Evolutionary conservation across 2,113 vertebrate species (phyloP).

Genomic region (Hemiscyllium ocellatum): DNA sequence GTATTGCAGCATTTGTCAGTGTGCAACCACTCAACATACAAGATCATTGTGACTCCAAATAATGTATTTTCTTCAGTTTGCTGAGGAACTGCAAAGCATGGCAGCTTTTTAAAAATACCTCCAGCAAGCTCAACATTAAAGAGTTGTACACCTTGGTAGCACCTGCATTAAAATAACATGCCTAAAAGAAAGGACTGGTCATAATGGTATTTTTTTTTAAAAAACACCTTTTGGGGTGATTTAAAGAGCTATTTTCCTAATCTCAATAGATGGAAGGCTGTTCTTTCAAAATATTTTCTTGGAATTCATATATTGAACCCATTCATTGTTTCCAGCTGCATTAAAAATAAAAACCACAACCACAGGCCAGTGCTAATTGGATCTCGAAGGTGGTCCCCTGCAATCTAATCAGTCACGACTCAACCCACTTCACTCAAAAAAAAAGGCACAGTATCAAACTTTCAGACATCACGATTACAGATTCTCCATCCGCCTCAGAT

Average conservation of each 20-base stretch:
- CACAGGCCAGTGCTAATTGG: constrained; percentile 42
- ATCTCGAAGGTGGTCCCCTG: constrained; percentile 43
- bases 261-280: too few species aligned
- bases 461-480: constrained; percentile 52
- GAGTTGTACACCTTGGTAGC: not conserved
- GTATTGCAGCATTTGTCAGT: constrained; percentile 43
- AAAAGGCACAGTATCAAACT: constrained; percentile 44
- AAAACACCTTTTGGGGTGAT: not conserved
- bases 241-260: not conserved
- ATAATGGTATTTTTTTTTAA: not conserved
- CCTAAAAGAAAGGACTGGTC: not conserved
- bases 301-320: not conserved
- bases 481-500: constrained; percentile 40
- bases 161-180: not conserved
- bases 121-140: not conserved
- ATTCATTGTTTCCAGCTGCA: constrained; percentile 21
- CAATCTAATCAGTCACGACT: constrained; percentile 48
- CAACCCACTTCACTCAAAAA: constrained; percentile 55
- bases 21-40: not conserved
- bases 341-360: constrained; percentile 1
- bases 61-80: not conserved
- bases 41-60: not conserved
- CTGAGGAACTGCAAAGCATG: not conserved
- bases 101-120: too few species aligned
- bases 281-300: not conserved